These are phyloP conservation scores for Drosophila repletoides DNA, from an alignment of 1,140 invertebrate genomes.

Conservation along the genomic window DNA sequence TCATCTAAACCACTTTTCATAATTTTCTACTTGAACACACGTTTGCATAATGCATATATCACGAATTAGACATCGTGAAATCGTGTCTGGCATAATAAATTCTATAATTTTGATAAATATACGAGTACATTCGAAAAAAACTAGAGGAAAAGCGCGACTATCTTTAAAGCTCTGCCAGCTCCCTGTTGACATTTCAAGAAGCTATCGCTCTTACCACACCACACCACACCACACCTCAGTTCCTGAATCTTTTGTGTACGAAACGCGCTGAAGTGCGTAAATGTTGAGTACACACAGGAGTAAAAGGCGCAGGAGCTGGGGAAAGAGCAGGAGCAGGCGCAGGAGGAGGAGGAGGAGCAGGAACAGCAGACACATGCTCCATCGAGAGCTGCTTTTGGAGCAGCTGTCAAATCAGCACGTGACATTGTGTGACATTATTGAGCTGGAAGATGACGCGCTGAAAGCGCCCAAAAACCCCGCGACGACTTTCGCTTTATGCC, in stretches of 20 bases:
- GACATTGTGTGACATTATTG: constrained; percentile 78
- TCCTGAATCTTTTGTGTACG: constrained; percentile 46
- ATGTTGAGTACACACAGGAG: constrained; percentile 59
- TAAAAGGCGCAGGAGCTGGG: constrained; percentile 16
- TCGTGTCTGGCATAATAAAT: constrained; percentile 39
- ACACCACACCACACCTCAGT: not conserved
- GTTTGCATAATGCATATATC: constrained; percentile 40
- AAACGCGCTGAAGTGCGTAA: constrained; percentile 70
- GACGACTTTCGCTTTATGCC: constrained; percentile 67
- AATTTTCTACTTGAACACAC: constrained; percentile 24
- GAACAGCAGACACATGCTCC: constrained; percentile 32
- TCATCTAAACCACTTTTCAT: constrained; percentile 14
- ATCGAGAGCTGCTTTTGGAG: constrained; percentile 9
- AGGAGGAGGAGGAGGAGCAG: no score
- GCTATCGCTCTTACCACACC: not conserved
- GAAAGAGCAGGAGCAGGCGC: constrained; percentile 12
- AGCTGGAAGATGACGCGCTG: constrained; percentile 69
- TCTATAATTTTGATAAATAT: constrained; percentile 27
- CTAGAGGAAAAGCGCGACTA: not conserved
- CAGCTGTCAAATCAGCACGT: constrained; percentile 64
- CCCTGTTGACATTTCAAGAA: constrained; percentile 40
- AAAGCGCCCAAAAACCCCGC: constrained; percentile 45
- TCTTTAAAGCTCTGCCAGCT: constrained; percentile 32
- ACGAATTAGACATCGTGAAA: constrained; percentile 29
- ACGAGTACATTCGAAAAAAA: not conserved